Evolutionary conservation across 2,888 invertebrate species (phyloP), one percentile per base, ranked within the genome.

Genomic region (Pristionchus maxplancki): DNA sequence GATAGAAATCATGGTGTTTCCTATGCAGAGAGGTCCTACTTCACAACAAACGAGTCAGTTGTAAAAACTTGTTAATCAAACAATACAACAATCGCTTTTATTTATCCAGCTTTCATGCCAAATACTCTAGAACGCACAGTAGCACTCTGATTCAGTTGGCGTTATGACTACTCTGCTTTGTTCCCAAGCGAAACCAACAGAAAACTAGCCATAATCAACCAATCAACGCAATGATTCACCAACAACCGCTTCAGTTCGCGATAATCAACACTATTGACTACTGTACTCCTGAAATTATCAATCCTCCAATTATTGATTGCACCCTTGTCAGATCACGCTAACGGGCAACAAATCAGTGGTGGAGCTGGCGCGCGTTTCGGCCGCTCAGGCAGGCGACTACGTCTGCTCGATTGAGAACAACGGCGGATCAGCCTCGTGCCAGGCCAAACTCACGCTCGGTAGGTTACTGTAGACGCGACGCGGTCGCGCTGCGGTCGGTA

Each of bases 381-480:
- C 90, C n/a, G 91, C 90, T 62, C 92, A 92, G 88, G 92, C 92
- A 62, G 94, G 94, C 86, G 92, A 92, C 89, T 94, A 95, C 91
- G 90, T 91, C 82, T 91, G 91, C 89, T 87, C 90, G 53, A 90
- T 94, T 64, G 89, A 91, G 28, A 94, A 94, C 90, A 90, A 93
- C 84, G 92, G 90, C 82, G 94, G 94, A 88, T 92, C 93, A 48
- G 94, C 94, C 44, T 91, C 93, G 84, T 93, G 92, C 44, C 92
- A 92, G 90, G 93, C 94, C 89, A 93, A 93, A 86, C 91, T 94
- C 87, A 94, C 91, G 67, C 89, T 94, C 88, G 91, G 92, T 92
- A 88, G 85, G 91, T 81, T 81, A 24, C 67, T 24, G 62, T 67
- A 67, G 67, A 0, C 67, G 67, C 62, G 62, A 28, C 71, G 71